Evolutionary conservation across 2,888 invertebrate genomes (phyloP).

Genomic region (Lasioglossum figueresi): DNA sequence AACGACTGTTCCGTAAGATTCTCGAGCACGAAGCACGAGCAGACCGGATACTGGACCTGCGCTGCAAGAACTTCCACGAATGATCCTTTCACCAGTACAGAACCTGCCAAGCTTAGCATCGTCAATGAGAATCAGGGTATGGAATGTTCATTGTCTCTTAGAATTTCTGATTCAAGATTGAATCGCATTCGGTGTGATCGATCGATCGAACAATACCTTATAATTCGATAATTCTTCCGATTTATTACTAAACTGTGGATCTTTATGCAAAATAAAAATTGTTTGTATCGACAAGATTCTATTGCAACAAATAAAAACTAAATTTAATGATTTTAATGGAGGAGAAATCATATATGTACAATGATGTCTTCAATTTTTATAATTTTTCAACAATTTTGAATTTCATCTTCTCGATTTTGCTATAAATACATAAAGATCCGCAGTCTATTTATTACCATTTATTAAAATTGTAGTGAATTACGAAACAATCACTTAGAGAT

Average conservation of each 20-base stretch:
- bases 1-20: conserved; percentile 83
- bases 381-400: too few relatives aligned
- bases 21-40: conserved; percentile 80
- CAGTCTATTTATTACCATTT: not conserved
- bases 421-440: too few relatives aligned
- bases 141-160: conserved; percentile 19
- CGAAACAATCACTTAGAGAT: not conserved
- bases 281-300: too few relatives aligned
- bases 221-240: too few relatives aligned
- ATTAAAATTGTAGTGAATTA: not conserved
- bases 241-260: not conserved
- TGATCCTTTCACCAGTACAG: conserved; percentile 79
- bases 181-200: not conserved
- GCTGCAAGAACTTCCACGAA: conserved; percentile 78
- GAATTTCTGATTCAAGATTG: not conserved
- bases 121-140: conserved; percentile 69
- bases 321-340: too few relatives aligned
- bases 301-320: too few relatives aligned
- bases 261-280: too few relatives aligned
- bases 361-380: too few relatives aligned
- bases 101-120: conserved; percentile 80
- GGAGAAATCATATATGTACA: too few relatives aligned
- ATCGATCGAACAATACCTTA: not conserved
- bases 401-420: too few relatives aligned
- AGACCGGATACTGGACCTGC: conserved; percentile 82